These are phyloP conservation scores for Pelobates fuscus DNA, from an alignment of 2,113 vertebrate species.

Conservation along the genomic window DNA sequence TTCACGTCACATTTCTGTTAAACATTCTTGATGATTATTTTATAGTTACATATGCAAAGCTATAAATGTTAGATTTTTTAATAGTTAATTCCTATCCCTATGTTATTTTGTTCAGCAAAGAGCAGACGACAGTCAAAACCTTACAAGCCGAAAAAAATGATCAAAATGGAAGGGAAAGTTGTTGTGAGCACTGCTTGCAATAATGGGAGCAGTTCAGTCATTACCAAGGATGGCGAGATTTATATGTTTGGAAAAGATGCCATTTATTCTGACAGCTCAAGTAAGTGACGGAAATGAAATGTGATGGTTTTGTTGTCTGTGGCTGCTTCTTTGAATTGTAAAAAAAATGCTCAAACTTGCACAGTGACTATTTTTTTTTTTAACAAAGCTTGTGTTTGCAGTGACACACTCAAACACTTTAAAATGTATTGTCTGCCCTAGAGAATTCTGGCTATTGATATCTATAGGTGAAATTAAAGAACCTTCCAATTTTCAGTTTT, in stretches of 20 bases:
- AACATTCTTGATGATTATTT: too few species aligned
- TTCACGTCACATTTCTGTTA: too few species aligned
- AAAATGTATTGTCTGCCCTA: not conserved
- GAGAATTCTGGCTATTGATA: too few species aligned
- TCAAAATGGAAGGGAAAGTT: conserved; percentile 95
- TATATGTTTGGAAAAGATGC: conserved; percentile 99
- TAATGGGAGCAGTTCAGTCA: conserved; percentile 97
- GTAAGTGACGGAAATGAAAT: conserved; percentile 70
- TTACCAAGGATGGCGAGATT: conserved; percentile 98
- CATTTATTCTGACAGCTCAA: conserved; percentile 95
- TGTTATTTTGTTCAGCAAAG: conserved; percentile 75
- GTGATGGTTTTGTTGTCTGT: not conserved
- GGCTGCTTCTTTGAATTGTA: not conserved
- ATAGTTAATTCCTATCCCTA: too few species aligned
- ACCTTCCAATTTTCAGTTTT: too few species aligned
- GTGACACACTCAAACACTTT: not conserved
- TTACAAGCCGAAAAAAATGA: conserved; percentile 98
- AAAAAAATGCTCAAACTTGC: not conserved
- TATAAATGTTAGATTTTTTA: not conserved
- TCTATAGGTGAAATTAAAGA: too few species aligned
- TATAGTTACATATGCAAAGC: too few species aligned
- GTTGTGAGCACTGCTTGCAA: conserved; percentile 93
- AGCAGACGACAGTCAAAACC: conserved; percentile 96
- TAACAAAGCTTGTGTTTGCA: not conserved
- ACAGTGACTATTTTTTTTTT: not conserved